Conservation (phyloP, 2,113 vertebrate species). For the Symphodus melops region DNA sequence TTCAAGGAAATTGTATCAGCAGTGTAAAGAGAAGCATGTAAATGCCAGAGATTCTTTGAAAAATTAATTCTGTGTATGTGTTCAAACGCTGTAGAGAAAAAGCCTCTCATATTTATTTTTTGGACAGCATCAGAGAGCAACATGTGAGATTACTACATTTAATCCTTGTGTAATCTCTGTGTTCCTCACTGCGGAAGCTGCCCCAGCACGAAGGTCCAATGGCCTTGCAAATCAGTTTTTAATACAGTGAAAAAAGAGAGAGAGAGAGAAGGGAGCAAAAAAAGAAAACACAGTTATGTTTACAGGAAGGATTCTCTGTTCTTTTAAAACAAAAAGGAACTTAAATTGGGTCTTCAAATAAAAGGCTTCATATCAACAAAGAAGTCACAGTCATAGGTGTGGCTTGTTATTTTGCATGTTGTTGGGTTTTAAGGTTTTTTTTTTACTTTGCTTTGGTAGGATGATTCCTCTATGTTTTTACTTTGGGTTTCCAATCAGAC, state of each 20-base stretch:
- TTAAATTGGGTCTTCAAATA: too few relatives aligned
- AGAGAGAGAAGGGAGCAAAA: too few relatives aligned
- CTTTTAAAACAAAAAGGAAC: neutral
- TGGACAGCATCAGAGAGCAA: conserved; percentile 44
- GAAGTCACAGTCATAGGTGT: too few relatives aligned
- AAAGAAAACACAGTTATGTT: neutral
- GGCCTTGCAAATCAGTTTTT: conserved; percentile 23
- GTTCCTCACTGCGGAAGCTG: conserved; percentile 57
- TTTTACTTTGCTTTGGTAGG: too few relatives aligned
- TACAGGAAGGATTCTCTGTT: neutral
- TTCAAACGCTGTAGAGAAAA: conserved; percentile 17
- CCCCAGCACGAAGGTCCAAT: conserved; percentile 9
- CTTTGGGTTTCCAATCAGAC: conserved; percentile 67
- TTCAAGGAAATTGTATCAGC: conserved; percentile 4
- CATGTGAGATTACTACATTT: conserved; percentile 68
- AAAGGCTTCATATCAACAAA: too few relatives aligned
- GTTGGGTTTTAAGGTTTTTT: too few relatives aligned
- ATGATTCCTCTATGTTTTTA: conserved; percentile 55
- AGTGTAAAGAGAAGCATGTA: neutral
- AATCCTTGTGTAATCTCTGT: conserved; percentile 76
- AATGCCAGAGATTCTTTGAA: neutral
- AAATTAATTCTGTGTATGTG: neutral
- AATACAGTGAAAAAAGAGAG: conserved; percentile 4
- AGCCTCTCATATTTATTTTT: conserved; percentile 48
- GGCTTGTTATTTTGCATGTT: too few relatives aligned